Evolutionary conservation across 2,797 vertebrate genomes (phyloP).

Genomic region (Botia kubotai): DNA sequence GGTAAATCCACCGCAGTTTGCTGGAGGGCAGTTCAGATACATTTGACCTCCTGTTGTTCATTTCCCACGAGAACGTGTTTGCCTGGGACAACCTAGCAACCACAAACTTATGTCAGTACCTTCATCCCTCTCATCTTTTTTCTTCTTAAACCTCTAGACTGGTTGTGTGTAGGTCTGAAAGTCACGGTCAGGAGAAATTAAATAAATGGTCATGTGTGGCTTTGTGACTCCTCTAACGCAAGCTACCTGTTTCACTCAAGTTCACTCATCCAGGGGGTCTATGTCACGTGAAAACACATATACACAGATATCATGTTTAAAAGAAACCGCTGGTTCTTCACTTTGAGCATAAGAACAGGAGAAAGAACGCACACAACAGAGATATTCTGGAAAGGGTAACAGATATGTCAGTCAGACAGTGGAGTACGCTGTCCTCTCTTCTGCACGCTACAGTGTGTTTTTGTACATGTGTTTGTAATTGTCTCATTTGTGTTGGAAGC

Average conservation of each 20-base stretch:
- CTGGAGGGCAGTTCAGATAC: neutral
- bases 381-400: constrained; percentile 63
- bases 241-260: constrained; percentile 35
- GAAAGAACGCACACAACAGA: constrained; percentile 48
- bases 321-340: constrained; percentile 54
- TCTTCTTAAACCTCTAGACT: constrained; percentile 6
- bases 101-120: neutral
- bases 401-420: constrained; percentile 64
- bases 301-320: neutral
- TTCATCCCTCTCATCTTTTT: constrained; percentile 9
- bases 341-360: constrained; percentile 56
- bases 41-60: neutral
- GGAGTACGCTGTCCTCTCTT: constrained; percentile 50
- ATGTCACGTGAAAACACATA: constrained; percentile 18
- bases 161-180: neutral
- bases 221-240: constrained; percentile 54
- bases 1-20: neutral
- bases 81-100: neutral
- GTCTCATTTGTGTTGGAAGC: constrained; percentile 53
- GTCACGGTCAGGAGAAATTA: neutral
- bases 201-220: constrained; percentile 48
- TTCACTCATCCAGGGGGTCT: constrained; percentile 3
- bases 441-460: constrained; percentile 53
- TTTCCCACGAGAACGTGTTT: neutral
- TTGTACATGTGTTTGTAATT: constrained; percentile 73